Evolutionary conservation across 2,888 invertebrate species (phyloP).

Genomic region (Lochmaea crataegi): DNA sequence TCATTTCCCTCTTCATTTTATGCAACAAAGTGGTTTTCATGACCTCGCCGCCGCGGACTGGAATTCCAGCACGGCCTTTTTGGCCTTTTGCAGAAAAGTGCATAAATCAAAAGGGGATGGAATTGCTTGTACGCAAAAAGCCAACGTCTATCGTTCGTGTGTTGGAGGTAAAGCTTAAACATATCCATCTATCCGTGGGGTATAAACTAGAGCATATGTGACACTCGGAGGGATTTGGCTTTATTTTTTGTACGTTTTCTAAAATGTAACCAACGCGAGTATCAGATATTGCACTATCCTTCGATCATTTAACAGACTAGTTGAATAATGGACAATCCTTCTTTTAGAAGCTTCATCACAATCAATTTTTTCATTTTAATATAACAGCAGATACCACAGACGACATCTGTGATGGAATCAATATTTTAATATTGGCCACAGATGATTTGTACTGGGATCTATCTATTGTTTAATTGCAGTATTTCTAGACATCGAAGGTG

Average conservation of each 20-base stretch:
- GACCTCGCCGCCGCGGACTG: conserved; percentile 53
- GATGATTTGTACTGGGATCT: too few relatives aligned
- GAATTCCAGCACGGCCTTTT: conserved; percentile 53
- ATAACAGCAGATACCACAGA: too few relatives aligned
- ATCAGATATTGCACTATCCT: too few relatives aligned
- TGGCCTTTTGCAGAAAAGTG: conserved; percentile 64
- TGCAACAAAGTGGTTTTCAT: conserved; percentile 63
- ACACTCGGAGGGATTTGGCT: conserved; percentile 17
- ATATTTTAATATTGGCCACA: too few relatives aligned
- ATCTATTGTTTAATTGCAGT: too few relatives aligned
- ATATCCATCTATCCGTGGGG: conserved; percentile 39
- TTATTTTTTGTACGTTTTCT: conserved; percentile 5
- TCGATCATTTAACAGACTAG: too few relatives aligned
- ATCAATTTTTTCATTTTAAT: too few relatives aligned
- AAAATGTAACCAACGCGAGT: neutral
- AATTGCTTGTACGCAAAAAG: conserved; percentile 45
- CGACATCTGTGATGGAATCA: too few relatives aligned
- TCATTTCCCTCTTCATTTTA: conserved; percentile 64
- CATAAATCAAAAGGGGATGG: conserved; percentile 61
- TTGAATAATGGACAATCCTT: too few relatives aligned
- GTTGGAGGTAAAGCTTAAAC: conserved; percentile 50
- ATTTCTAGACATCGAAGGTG: too few relatives aligned
- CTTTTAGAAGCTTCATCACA: too few relatives aligned
- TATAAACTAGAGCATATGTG: conserved; percentile 36
- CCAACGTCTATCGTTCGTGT: conserved; percentile 46